A percentile compares a stretch with the other conserved stretches of the same genome.
Evolutionary conservation across 2,113 vertebrate species (phyloP).

Genomic region (Noctilio leporinus): DNA sequence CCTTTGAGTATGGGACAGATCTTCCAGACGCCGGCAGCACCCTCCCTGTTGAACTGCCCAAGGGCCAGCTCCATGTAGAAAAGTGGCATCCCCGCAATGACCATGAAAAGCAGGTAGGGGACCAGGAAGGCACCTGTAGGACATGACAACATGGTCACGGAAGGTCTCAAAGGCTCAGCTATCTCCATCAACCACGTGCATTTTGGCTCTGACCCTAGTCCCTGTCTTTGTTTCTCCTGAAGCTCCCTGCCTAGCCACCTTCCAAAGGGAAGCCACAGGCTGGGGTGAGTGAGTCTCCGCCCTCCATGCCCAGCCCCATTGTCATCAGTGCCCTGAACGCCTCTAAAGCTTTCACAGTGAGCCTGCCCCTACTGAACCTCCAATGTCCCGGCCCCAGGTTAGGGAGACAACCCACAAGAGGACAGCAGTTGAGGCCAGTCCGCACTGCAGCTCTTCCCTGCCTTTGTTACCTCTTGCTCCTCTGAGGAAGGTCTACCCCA

Average conservation of each 20-base stretch:
- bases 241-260: not conserved
- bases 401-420: accelerated
- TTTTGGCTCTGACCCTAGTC: accelerated
- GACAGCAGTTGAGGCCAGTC: accelerated
- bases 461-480: not conserved
- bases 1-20: conserved; percentile 94
- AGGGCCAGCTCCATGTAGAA: conserved; percentile 94
- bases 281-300: accelerated
- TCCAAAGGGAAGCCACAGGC: not conserved
- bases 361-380: accelerated
- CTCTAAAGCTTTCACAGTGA: not conserved
- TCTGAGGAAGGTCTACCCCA: not conserved
- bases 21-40: conserved; percentile 91
- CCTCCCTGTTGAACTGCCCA: conserved; percentile 90
- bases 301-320: not conserved
- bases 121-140: conserved; percentile 88
- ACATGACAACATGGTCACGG: not conserved
- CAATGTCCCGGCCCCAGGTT: accelerated
- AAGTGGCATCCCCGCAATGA: conserved; percentile 91
- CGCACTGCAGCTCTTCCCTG: accelerated
- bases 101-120: conserved; percentile 91
- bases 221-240: not conserved
- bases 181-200: accelerated
- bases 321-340: not conserved
- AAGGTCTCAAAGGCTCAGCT: accelerated